Base-by-base conservation (phyloP, 2,888 invertebrate genomes). In the Gymnosoma rotundatum region DNA sequence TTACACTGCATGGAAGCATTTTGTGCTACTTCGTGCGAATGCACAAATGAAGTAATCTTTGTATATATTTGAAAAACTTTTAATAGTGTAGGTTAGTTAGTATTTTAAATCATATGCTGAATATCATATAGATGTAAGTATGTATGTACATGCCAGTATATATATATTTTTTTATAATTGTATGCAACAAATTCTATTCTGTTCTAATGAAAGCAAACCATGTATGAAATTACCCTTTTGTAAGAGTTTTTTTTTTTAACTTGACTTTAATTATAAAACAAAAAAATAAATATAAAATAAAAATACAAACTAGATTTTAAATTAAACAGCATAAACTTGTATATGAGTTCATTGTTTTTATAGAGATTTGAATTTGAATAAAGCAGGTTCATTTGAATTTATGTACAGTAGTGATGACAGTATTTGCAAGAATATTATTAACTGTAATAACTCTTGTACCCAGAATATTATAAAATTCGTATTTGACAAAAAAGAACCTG, bases 171-270 rank as follows among this genome's bases (percentile, higher is more conserved):
- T 74, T 74, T 81, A 64, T 60, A 76, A 76, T 70, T 70, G 70
- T 72, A 76, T 81, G 75, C 63, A 74, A 81, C 81, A 84, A 83
- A 84, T 79, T 84, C 81, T 81, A 81, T 84, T 78, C 84, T 81
- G 72, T 84, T 84, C 84, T 78, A 84, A 84, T 84, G 81, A 84
- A 84, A 84, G 74, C 84, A 78, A 84, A 81, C 84, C 84, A 84
- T 81, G 84, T 81, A 84, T 84, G 81, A 81, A 84, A 84, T 84
- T 81, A 84, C 81, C 78, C 84, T 81, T 84, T 84, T 84, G 84
- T 81, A 70, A 70, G 81, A 84, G 52, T 81, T 84, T 32, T 32
- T 1, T 25, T 32, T 32, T 84, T 81, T 84, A 81, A 84, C 84
- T 84, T 81, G 78, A 58, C 70, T 82, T 82, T 76, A 82, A 76